Evolutionary conservation across 2,888 invertebrate species (phyloP).

Genomic region (Acheta domesticus): DNA sequence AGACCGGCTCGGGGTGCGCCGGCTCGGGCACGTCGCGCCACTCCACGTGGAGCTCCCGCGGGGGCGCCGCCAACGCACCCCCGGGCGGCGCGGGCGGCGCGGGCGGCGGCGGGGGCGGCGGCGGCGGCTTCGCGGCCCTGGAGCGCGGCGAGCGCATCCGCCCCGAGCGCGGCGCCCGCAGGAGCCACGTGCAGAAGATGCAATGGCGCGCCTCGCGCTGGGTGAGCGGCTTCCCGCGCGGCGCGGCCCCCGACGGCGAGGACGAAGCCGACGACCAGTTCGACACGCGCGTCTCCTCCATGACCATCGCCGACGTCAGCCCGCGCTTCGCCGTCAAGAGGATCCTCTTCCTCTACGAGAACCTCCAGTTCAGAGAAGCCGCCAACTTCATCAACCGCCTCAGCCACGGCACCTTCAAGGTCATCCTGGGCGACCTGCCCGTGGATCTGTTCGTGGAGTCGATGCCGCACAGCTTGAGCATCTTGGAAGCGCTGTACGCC

Average conservation of each 20-base stretch:
- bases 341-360: slow-evolving; percentile 78
- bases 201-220: slow-evolving; percentile 44
- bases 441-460: slow-evolving; percentile 85
- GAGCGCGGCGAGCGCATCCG: slow-evolving; percentile 70
- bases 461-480: slow-evolving; percentile 79
- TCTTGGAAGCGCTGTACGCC: slow-evolving; percentile 76
- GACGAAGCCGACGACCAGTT: slow-evolving; percentile 23
- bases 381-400: slow-evolving; percentile 77
- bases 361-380: slow-evolving; percentile 85
- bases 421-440: slow-evolving; percentile 64
- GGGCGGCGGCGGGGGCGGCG: background rate
- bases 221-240: slow-evolving; percentile 43
- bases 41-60: slow-evolving; percentile 22
- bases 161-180: slow-evolving; percentile 60
- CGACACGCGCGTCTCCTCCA: slow-evolving; percentile 42
- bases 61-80: background rate
- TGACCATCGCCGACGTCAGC: slow-evolving; percentile 48
- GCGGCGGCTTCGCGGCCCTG: slow-evolving; percentile 39
- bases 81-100: slow-evolving; percentile 22
- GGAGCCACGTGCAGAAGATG: slow-evolving; percentile 43
- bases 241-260: slow-evolving; percentile 20
- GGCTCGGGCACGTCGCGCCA: slow-evolving; percentile 11
- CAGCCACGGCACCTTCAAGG: slow-evolving; percentile 74
- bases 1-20: slow-evolving; percentile 22
- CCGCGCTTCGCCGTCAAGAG: slow-evolving; percentile 52